Conservation (phyloP, 2,888 invertebrate species). For the Adelphocoris suturalis region DNA sequence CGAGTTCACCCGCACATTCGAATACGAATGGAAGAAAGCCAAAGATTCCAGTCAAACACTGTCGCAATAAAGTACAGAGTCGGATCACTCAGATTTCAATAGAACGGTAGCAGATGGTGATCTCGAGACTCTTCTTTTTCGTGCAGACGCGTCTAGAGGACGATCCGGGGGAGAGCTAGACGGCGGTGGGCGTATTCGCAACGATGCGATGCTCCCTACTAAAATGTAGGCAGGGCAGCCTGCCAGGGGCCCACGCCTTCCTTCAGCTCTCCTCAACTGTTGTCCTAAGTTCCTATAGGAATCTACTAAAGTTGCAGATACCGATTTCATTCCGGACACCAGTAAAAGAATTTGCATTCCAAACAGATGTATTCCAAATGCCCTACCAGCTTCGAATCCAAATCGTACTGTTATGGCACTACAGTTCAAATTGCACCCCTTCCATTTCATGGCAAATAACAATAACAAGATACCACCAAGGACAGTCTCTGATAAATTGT, state of each 20-base stretch:
- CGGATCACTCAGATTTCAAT: not conserved
- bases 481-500: too few relatives aligned
- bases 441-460: too few relatives aligned
- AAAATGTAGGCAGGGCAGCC: slow-evolving; percentile 24
- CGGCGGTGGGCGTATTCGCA: slow-evolving; percentile 31
- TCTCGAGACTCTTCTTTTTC: not conserved
- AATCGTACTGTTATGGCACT: too few relatives aligned
- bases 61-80: not conserved
- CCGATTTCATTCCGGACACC: too few relatives aligned
- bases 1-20: too few relatives aligned
- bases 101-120: slow-evolving; percentile 27
- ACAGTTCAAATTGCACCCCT: too few relatives aligned
- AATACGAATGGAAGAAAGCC: not conserved
- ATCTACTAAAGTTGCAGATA: too few relatives aligned
- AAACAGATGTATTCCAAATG: too few relatives aligned
- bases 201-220: slow-evolving; percentile 17
- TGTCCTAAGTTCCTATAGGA: not conserved
- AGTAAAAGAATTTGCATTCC: too few relatives aligned
- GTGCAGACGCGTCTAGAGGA: slow-evolving; percentile 4
- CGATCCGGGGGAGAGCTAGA: slow-evolving; percentile 15
- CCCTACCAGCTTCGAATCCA: too few relatives aligned
- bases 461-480: too few relatives aligned
- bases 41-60: not conserved
- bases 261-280: not conserved
- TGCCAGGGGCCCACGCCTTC: slow-evolving; percentile 32